Evolutionary conservation across 2,888 invertebrate genomes (phyloP).

Genomic region (Noctua janthe): DNA sequence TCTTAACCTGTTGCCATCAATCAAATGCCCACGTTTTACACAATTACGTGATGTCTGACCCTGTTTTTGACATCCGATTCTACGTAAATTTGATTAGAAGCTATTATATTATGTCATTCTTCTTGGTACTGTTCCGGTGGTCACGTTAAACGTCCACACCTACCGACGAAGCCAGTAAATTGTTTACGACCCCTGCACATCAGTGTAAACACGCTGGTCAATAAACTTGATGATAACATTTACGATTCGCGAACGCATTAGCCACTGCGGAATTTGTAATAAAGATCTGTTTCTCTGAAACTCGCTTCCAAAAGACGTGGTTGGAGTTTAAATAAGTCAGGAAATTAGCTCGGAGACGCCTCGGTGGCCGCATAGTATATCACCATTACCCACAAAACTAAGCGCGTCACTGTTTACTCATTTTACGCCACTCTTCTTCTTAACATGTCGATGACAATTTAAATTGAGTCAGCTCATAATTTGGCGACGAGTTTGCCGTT

Average conservation of each 20-base stretch:
- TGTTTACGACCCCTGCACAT: constrained; percentile 70
- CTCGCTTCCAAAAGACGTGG: constrained; percentile 38
- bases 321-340: constrained; percentile 15
- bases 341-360: not conserved
- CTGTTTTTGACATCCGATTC: constrained; percentile 37
- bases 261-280: constrained; percentile 54
- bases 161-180: constrained; percentile 58
- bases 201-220: constrained; percentile 70
- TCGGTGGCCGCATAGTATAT: too few species aligned
- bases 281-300: constrained; percentile 69
- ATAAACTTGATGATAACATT: constrained; percentile 78
- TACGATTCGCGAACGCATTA: constrained; percentile 71
- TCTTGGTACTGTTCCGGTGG: constrained; percentile 47
- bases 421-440: not conserved
- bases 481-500: too few species aligned
- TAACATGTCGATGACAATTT: too few species aligned
- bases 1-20: not conserved
- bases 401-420: not conserved
- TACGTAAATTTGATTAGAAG: constrained; percentile 28
- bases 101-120: constrained; percentile 36
- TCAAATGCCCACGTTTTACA: not conserved
- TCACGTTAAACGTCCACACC: constrained; percentile 51
- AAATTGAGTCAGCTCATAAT: too few species aligned
- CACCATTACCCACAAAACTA: not conserved
- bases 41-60: not conserved